Percentiles rank a stretch among this genome's conserved stretches.
These are phyloP conservation scores for Drosophila bifasciata DNA, from an alignment of 1,140 invertebrate species.

Conservation along the genomic window DNA sequence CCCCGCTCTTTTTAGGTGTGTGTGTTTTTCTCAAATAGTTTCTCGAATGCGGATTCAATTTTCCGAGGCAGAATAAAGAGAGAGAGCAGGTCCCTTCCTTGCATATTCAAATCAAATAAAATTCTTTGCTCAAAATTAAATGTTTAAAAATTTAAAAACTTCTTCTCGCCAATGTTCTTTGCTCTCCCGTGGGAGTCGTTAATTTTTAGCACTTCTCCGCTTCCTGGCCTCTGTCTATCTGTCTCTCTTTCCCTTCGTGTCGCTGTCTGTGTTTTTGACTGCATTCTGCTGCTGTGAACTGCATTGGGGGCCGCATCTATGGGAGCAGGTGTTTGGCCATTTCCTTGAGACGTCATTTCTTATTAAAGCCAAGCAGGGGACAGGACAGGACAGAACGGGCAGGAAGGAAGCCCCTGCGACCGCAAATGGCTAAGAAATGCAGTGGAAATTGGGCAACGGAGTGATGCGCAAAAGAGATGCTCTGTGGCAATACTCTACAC, in stretches of 20 bases:
- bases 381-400: conserved; percentile 18
- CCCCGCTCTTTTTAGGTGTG: conserved; percentile 2
- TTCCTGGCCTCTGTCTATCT: conserved; percentile 11
- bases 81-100: conserved; percentile 12
- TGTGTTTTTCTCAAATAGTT: conserved; percentile 57
- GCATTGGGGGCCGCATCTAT: conserved; percentile 30
- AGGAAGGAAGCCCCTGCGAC: conserved; percentile 9
- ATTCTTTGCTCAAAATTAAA: conserved; percentile 59
- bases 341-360: conserved; percentile 53
- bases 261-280: conserved; percentile 2
- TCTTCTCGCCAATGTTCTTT: conserved; percentile 51
- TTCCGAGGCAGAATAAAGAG: conserved; percentile 14
- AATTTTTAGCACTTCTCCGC: conserved; percentile 62
- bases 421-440: conserved; percentile 42
- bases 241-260: neutral
- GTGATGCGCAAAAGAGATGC: neutral
- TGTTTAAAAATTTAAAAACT: conserved; percentile 74
- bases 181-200: conserved; percentile 61
- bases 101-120: conserved; percentile 78
- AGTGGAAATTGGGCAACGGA: conserved; percentile 39
- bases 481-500: neutral
- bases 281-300: conserved; percentile 36
- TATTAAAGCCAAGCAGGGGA: conserved; percentile 53
- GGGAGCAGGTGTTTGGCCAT: conserved; percentile 50
- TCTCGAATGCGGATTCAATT: conserved; percentile 62